A percentile compares a stretch with the other conserved stretches of the same genome.
phyloP scores from a whole-genome alignment of 2,113 vertebrate genomes.

The Carlito syrichta region DNA sequence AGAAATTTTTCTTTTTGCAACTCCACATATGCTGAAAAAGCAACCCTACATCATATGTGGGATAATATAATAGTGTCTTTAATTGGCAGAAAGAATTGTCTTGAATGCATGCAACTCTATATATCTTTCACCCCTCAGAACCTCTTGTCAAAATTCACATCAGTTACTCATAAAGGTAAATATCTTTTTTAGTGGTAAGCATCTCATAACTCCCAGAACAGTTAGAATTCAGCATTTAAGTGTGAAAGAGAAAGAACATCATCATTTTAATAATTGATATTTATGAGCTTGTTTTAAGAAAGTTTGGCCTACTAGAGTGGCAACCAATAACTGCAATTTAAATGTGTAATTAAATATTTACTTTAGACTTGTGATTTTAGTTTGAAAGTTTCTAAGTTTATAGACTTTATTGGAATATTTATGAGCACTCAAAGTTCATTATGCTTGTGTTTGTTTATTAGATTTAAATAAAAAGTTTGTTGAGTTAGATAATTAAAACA shows the following conservation, averaged over 20 bases:
- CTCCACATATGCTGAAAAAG: background rate
- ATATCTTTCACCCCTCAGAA: background rate
- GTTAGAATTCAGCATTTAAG: background rate
- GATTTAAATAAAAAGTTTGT: background rate
- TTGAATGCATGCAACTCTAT: background rate
- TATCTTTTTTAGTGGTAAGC: background rate
- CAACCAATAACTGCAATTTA: conserved; percentile 19
- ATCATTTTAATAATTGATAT: background rate
- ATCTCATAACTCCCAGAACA: background rate
- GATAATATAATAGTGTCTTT: background rate
- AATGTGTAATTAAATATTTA: conserved; percentile 27
- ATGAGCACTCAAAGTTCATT: background rate
- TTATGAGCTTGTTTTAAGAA: background rate
- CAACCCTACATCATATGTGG: background rate
- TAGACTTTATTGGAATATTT: background rate
- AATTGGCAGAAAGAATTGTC: background rate
- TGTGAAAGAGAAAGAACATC: background rate
- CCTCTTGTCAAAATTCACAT: background rate
- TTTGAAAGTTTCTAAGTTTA: conserved; percentile 9
- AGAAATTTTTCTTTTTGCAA: conserved; percentile 16
- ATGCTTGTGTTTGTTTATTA: conserved; percentile 26
- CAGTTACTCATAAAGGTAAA: background rate
- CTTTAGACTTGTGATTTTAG: background rate
- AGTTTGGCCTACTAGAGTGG: background rate
- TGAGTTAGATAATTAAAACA: background rate